phyloP scores from a whole-genome alignment of 2,797 vertebrate species.

The Hipposideros larvatus region DNA sequence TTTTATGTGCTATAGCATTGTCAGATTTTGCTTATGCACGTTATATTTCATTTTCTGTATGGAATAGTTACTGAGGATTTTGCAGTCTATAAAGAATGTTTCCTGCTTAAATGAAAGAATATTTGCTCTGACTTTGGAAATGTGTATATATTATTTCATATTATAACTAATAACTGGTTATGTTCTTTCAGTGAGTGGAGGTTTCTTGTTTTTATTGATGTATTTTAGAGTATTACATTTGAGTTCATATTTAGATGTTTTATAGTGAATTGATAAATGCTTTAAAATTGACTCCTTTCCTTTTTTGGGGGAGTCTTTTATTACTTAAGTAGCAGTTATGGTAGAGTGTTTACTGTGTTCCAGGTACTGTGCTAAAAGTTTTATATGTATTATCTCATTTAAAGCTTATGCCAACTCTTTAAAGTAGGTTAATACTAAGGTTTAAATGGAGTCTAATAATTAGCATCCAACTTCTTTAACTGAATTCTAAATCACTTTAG shows the following conservation, averaged over 20 bases:
- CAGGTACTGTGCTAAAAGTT: neutral
- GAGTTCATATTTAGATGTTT: constrained; percentile 27
- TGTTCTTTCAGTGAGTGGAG: neutral
- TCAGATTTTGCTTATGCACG: neutral
- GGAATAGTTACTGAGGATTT: constrained; percentile 8
- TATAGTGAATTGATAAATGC: neutral
- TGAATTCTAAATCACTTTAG: neutral
- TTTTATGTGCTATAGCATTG: neutral
- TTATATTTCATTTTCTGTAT: neutral
- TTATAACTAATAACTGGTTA: neutral
- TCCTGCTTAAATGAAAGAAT: neutral
- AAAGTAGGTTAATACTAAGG: neutral
- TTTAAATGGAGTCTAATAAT: neutral
- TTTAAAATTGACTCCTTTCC: neutral
- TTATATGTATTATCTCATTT: neutral
- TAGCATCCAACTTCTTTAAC: neutral
- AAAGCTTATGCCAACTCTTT: neutral
- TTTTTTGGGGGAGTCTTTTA: neutral
- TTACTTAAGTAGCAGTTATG: neutral
- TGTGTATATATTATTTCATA: neutral
- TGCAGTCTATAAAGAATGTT: neutral
- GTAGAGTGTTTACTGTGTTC: neutral
- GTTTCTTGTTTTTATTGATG: neutral
- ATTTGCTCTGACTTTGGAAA: constrained; percentile 8
- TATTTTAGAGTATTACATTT: constrained; percentile 17